Evolutionary conservation across 2,888 invertebrate genomes (phyloP), one percentile per base, ranked within the genome.

Genomic region (Nematopogon swammerdamellus): DNA sequence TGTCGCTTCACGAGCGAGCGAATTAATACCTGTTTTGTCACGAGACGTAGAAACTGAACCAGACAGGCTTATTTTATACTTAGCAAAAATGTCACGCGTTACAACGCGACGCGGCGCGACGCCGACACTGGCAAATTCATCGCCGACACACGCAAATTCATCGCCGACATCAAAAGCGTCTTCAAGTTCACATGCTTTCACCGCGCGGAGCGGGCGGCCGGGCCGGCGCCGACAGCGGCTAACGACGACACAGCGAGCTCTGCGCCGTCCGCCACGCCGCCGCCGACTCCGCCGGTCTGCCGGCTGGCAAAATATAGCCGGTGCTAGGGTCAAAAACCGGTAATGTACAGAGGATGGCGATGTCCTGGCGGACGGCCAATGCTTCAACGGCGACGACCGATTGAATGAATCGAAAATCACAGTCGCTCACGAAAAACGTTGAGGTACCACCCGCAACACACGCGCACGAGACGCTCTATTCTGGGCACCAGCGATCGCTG

Each of bases 371-470:
- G 62, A 63, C 69, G 66, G 73, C 77, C 77, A 79, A 70, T 59
- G 43, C 56, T 53, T 4, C 36, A 14, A 14, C n/a, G 3, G 36
- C 11, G 11, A 14, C 61, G 62, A 60, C 59, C 65, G 68, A 72
- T 74, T 76, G 74, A 77, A 76, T 77, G 76, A 74, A 69, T 72
- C 73, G 74, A 70, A 73, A 72, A 72, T 67, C 61, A 14, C 64
- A 62, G 64, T 16, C 44, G 49, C 17, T 45, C 60, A 62, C 64
- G 62, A 63, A 67, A 70, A 67, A 67, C 70, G 36, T 14, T 14
- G 36, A 14, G 36, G 10, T 25, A 25, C 25, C 25, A 10, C 25
- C 25, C 25, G 25, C 25, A 10, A 36, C 36, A 25, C 25, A 8
- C 5, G 25, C 25, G 4, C 25, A 25, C 25, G 6, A 14, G 3